Base-by-base conservation (phyloP, 2,797 vertebrate species). In the Acanthopagrus latus region DNA sequence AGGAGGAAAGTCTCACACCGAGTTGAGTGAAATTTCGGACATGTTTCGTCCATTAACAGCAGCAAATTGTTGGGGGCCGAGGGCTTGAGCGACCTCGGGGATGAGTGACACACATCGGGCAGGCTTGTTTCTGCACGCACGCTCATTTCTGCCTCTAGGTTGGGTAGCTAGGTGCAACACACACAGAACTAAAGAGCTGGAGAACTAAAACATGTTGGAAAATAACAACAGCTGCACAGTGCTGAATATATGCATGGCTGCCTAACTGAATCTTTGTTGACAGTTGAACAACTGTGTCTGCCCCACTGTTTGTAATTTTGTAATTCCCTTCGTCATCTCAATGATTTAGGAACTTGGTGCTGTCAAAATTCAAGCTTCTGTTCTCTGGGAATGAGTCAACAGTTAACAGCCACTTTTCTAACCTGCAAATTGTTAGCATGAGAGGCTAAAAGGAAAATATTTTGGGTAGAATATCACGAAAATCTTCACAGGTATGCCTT, bases 221-320 rank as follows among this genome's bases (percentile, higher is more conserved):
- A n/a, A 64, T 14, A 8, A 65, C 14, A 27, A 44, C 23, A 71
- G 8, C 47, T 48, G 17, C 41, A n/a, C 20, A 12, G 16, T 25
- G 41, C 25, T 38, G 16, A 63, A 47, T 23, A n/a, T 10, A 46
- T 16, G 33, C 14, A 60, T 0, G 20, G 58, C 18, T 21, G 5
- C 38, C 47, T 21, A 41, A 21, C 10, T n/a, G 6, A 56, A 38
- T 70, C 20, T 47, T 59, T 33, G 51, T 74, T 56, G 52, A 67
- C 50, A 60, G 23, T 60, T 52, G 25, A 21, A 64, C 18, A 13
- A 50, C 25, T 64, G 12, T 2, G 12, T 44, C 25, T 64, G 12
- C 41, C 41, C 2, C 4, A 6, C 44, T 46, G 43, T 63, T n/a
- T 65, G 10, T 10, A 50, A 23, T 50, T 20, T n/a, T 64, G 6